Base-by-base conservation (phyloP, 2,113 vertebrate species). In the Rhagologus leucostigma region DNA sequence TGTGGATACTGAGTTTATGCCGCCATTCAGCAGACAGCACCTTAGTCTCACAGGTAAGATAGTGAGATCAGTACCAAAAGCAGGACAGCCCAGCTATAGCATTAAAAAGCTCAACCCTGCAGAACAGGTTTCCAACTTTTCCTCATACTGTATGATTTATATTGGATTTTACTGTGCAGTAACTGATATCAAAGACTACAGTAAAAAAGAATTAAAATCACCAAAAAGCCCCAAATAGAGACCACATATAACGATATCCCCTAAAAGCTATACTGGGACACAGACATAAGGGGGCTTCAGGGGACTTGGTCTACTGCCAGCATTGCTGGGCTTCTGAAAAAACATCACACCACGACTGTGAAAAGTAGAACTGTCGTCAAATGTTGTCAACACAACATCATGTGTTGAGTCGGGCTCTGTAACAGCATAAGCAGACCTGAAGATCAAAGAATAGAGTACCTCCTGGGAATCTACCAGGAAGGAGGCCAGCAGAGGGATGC, bases 101-200 rank as follows among this genome's bases (percentile, higher is more conserved):
- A 39, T 16, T 41, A 41, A 70, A 73, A 77, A 77, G 15, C 17
- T 69, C 73, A 77, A 9, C 22, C 32, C 44, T 21, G 13, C 1
- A 1, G 11, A 95, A 68, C 10, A 42, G 44, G 62, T 83, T 87
- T 79, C 60, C 65, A 82, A 2, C 42, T 78, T 88, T 46, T 63
- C 47, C 70, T 59, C 47, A 47, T n/a, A 44, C 22, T 10, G 3
- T 26, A 59, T 37, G 23, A 7, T 26, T 59, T 26, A 57, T 33
- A 79, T 0, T 15, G 35, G 10, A 11, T 30, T 82, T 79, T 59
- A 63, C 27, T 37, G 11, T 17, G 13, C 42, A 29, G 19, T n/a
- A 52, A 11, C 17, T 0, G 0, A 0, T 37, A 70, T 14, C 33
- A 77, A 47, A 50, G 13, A 56, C 35, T 41, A 44, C 4, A 44